phyloP scores from a whole-genome alignment of 2,888 invertebrate genomes.

The Lamellibrachia satsuma region DNA sequence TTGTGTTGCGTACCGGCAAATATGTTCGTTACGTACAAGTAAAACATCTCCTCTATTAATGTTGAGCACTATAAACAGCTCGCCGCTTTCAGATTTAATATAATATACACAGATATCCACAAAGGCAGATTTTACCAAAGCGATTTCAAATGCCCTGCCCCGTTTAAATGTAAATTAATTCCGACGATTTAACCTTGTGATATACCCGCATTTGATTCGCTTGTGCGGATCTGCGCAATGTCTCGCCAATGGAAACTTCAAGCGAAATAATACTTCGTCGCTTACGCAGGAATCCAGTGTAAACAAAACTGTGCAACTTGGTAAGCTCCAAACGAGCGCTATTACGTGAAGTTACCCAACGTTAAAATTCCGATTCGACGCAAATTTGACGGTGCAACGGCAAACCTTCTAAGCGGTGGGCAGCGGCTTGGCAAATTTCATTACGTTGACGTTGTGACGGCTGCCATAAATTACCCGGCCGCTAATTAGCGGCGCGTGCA shows the following conservation, averaged over 20 bases:
- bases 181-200: not conserved
- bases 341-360: slow-evolving; percentile 1
- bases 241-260: not conserved
- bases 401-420: not conserved
- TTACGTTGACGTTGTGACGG: not conserved
- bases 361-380: not conserved
- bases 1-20: not conserved
- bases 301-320: not conserved
- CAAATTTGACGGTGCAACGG: not conserved
- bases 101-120: not conserved
- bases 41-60: too few species aligned
- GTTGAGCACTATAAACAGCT: too few species aligned
- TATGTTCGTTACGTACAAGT: too few species aligned
- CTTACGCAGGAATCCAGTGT: not conserved
- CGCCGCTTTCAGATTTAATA: not conserved
- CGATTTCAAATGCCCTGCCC: not conserved
- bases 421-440: not conserved
- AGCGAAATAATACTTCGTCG: not conserved
- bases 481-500: slow-evolving; percentile 4
- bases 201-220: not conserved
- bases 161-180: not conserved
- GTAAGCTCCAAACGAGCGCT: not conserved
- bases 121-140: not conserved
- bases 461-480: not conserved
- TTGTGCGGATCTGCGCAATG: not conserved